Evolutionary conservation across 2,113 vertebrate genomes (phyloP).

Genomic region (Neolamprologus falcicula): DNA sequence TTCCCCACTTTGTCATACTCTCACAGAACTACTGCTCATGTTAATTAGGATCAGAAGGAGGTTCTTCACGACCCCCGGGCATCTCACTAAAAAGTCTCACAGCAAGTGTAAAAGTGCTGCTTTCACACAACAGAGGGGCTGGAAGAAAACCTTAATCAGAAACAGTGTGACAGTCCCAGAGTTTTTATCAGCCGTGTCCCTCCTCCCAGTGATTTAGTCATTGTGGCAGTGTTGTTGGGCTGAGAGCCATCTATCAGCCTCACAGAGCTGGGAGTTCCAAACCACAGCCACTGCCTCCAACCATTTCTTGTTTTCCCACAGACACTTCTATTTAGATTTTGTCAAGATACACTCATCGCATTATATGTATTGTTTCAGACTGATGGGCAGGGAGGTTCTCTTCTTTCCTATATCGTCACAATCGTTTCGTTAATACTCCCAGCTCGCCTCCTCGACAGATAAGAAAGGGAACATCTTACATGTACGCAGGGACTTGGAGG

Average conservation of each 20-base stretch:
- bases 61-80: neutral
- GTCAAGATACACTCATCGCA: constrained; percentile 71
- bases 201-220: constrained; percentile 50
- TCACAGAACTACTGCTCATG: neutral
- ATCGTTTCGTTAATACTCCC: constrained; percentile 7
- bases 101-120: constrained; percentile 21
- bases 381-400: constrained; percentile 18
- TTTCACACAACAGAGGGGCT: neutral
- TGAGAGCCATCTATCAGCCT: constrained; percentile 47
- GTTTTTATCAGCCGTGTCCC: constrained; percentile 48
- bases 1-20: neutral
- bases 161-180: constrained; percentile 17
- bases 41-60: neutral
- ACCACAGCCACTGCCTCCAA: constrained; percentile 19
- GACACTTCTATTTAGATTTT: constrained; percentile 77
- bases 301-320: constrained; percentile 40
- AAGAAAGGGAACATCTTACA: constrained; percentile 19
- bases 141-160: constrained; percentile 40
- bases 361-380: constrained; percentile 55
- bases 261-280: constrained; percentile 10
- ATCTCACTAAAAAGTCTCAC: neutral
- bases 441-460: constrained; percentile 11
- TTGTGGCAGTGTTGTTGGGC: constrained; percentile 27
- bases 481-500: neutral
- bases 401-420: neutral